A percentile compares a stretch with the other conserved stretches of the same genome.
These are phyloP conservation scores for Lomographa bimaculata DNA, from an alignment of 2,888 invertebrate species.

Conservation along the genomic window DNA sequence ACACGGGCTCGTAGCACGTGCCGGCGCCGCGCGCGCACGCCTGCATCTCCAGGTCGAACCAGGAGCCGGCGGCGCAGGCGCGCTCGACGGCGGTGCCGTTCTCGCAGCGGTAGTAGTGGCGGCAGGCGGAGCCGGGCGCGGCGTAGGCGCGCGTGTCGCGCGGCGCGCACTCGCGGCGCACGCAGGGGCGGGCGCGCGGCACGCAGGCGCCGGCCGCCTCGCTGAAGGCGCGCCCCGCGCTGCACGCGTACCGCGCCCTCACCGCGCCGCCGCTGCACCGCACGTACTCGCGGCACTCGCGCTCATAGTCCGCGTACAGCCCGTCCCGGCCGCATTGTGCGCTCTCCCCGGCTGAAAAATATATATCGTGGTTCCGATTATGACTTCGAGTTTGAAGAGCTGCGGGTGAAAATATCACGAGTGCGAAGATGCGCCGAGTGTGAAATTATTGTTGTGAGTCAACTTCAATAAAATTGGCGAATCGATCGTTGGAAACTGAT, in stretches of 20 bases:
- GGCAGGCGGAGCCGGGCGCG: slow-evolving; percentile 82
- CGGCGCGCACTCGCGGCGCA: slow-evolving; percentile 64
- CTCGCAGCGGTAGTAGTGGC: slow-evolving; percentile 83
- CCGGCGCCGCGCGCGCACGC: slow-evolving; percentile 80
- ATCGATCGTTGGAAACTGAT: too few relatives aligned
- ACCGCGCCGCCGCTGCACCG: slow-evolving; percentile 60
- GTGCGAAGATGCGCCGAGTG: too few relatives aligned
- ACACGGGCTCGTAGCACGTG: slow-evolving; percentile 84
- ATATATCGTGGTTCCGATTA: slow-evolving; percentile 4
- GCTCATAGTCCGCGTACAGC: slow-evolving; percentile 69
- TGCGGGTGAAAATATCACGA: too few relatives aligned
- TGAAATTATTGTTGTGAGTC: too few relatives aligned
- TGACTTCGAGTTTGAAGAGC: not conserved
- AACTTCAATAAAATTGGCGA: too few relatives aligned
- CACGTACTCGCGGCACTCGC: slow-evolving; percentile 72
- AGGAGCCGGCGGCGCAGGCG: slow-evolving; percentile 78
- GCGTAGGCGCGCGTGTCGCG: slow-evolving; percentile 72
- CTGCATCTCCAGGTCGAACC: slow-evolving; percentile 82
- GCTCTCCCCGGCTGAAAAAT: slow-evolving; percentile 54
- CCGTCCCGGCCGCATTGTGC: slow-evolving; percentile 67
- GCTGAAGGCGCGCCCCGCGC: slow-evolving; percentile 67
- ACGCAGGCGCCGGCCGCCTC: slow-evolving; percentile 70
- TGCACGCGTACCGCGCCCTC: slow-evolving; percentile 63
- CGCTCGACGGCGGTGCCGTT: slow-evolving; percentile 73
- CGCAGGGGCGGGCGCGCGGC: slow-evolving; percentile 60